Conservation (phyloP, 2,888 invertebrate genomes). For the Cinara cedri region DNA sequence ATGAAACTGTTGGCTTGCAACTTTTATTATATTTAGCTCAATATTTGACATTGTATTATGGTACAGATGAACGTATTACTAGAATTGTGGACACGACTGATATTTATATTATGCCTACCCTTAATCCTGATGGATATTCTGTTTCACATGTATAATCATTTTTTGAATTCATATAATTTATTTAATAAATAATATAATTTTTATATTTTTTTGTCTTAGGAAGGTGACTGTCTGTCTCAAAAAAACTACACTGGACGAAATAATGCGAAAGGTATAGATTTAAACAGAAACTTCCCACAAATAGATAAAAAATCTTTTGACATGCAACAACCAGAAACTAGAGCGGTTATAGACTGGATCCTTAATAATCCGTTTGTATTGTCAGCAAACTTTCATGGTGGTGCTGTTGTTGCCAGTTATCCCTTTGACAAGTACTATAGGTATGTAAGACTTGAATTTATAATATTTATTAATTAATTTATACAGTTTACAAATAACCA, state of each 20-base stretch:
- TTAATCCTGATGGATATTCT: conserved; percentile 98
- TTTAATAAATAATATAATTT: neutral
- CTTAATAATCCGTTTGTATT: conserved; percentile 85
- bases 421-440: conserved; percentile 82
- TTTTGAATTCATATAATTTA: neutral
- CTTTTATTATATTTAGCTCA: conserved; percentile 82
- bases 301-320: conserved; percentile 64
- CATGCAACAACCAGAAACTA: conserved; percentile 83
- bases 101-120: conserved; percentile 93
- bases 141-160: conserved; percentile 71
- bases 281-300: conserved; percentile 88
- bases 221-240: conserved; percentile 79
- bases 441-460: conserved; percentile 6
- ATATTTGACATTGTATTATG: conserved; percentile 80
- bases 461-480: neutral
- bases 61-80: conserved; percentile 73
- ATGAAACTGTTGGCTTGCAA: conserved; percentile 87
- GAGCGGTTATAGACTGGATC: conserved; percentile 89
- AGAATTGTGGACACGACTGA: conserved; percentile 83
- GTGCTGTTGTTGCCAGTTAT: conserved; percentile 96
- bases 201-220: conserved; percentile 65
- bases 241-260: conserved; percentile 74
- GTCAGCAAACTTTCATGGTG: conserved; percentile 95
- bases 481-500: neutral
- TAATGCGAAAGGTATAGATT: conserved; percentile 81